Conservation (phyloP, 1,140 invertebrate species). For the Drosophila persimilis region DNA sequence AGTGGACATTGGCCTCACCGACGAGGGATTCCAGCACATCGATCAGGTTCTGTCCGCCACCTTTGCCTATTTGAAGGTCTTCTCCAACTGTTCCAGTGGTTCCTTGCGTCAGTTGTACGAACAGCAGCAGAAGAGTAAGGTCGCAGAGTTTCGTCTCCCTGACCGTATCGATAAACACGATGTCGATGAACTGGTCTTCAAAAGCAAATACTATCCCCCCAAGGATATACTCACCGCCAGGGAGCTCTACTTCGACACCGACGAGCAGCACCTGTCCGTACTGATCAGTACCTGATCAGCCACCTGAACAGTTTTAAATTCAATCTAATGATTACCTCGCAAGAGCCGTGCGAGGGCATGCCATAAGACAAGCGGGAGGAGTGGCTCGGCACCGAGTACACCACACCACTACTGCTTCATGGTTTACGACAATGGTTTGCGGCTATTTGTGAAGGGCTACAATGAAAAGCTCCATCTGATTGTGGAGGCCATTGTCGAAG, state of each 20-base stretch:
- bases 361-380: conserved; percentile 87
- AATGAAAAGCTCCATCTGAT: conserved; percentile 85
- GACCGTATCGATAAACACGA: conserved; percentile 89
- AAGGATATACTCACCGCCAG: conserved; percentile 91
- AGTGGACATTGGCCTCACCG: too few relatives aligned
- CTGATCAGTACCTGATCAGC: too few relatives aligned
- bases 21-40: too few relatives aligned
- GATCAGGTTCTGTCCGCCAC: too few relatives aligned
- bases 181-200: conserved; percentile 90
- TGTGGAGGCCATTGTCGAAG: conserved; percentile 86
- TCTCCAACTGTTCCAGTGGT: too few relatives aligned
- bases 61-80: too few relatives aligned
- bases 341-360: conserved; percentile 68
- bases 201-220: conserved; percentile 90
- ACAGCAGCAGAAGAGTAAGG: conserved; percentile 86
- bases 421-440: conserved; percentile 87
- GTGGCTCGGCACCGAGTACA: conserved; percentile 84
- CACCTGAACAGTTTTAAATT: conserved; percentile 88
- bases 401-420: conserved; percentile 86
- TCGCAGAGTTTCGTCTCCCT: conserved; percentile 87
- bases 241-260: conserved; percentile 90
- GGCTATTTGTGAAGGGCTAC: conserved; percentile 86
- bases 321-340: conserved; percentile 88
- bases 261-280: conserved; percentile 87
- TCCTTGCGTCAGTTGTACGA: too few relatives aligned